These are phyloP conservation scores for Corvus hawaiiensis DNA, from an alignment of 2,113 vertebrate genomes.

Conservation along the genomic window DNA sequence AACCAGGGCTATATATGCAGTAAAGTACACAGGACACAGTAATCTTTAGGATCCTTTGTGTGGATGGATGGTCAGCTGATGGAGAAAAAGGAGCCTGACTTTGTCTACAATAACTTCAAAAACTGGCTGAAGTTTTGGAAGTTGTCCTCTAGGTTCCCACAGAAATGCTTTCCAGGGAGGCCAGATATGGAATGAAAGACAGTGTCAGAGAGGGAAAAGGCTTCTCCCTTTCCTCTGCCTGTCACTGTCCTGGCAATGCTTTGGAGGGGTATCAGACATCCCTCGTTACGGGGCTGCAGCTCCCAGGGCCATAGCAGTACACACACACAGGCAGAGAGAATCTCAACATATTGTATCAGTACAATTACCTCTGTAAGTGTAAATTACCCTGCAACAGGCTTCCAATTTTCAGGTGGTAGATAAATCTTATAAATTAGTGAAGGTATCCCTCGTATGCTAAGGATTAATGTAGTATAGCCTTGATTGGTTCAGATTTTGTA, in stretches of 20 bases:
- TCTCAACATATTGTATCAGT: neutral
- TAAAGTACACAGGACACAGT: fast-evolving
- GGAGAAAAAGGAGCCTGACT: neutral
- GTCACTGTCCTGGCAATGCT: neutral
- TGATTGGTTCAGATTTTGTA: neutral
- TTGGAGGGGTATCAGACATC: fast-evolving
- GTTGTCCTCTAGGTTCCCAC: neutral
- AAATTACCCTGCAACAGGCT: neutral
- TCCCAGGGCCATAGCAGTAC: neutral
- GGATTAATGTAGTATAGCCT: neutral
- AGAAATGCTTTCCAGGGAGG: neutral
- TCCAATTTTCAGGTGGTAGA: neutral
- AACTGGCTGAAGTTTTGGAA: neutral
- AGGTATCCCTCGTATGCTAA: neutral
- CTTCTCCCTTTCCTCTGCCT: neutral
- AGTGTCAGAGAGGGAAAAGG: neutral
- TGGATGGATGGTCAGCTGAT: neutral
- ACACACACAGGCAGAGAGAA: neutral
- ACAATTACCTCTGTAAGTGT: neutral
- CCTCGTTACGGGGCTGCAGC: fast-evolving
- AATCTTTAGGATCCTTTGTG: neutral
- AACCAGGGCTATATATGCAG: neutral
- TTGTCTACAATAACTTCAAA: neutral
- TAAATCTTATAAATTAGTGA: neutral
- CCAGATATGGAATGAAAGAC: neutral